Evolutionary conservation across 2,888 invertebrate genomes (phyloP).

Genomic region (Limnephilus marmoratus): DNA sequence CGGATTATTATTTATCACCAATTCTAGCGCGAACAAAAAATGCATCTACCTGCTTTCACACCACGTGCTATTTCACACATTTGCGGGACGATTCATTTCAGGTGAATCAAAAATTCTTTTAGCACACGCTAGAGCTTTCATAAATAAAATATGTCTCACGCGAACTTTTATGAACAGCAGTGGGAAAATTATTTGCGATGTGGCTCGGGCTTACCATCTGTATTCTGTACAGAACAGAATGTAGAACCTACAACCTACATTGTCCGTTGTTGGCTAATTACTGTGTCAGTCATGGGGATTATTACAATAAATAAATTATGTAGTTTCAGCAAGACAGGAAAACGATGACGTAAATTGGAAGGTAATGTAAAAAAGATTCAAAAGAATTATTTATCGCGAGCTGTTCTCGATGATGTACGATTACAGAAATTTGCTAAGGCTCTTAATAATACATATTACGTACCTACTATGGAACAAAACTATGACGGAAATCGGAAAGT

Average conservation of each 20-base stretch:
- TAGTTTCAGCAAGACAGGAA: background rate
- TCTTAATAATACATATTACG: background rate
- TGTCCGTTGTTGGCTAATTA: background rate
- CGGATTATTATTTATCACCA: background rate
- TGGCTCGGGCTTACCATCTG: background rate
- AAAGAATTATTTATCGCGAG: background rate
- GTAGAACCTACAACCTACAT: background rate
- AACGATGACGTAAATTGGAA: background rate
- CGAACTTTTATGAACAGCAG: constrained; percentile 20
- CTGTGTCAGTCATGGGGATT: background rate
- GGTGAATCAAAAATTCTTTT: constrained; percentile 34
- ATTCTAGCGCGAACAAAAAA: background rate
- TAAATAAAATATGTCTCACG: constrained; percentile 11
- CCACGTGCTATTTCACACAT: constrained; percentile 13
- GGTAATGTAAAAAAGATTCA: background rate
- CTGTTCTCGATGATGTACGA: background rate
- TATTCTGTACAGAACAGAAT: background rate
- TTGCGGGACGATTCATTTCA: constrained; percentile 22
- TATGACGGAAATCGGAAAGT: background rate
- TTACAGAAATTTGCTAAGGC: background rate
- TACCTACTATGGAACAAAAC: background rate
- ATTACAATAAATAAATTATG: background rate
- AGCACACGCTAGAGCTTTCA: constrained; percentile 24
- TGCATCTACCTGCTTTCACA: background rate
- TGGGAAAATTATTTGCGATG: background rate